Base-by-base conservation (phyloP, 2,888 invertebrate species). In the Bombyx huttoni region DNA sequence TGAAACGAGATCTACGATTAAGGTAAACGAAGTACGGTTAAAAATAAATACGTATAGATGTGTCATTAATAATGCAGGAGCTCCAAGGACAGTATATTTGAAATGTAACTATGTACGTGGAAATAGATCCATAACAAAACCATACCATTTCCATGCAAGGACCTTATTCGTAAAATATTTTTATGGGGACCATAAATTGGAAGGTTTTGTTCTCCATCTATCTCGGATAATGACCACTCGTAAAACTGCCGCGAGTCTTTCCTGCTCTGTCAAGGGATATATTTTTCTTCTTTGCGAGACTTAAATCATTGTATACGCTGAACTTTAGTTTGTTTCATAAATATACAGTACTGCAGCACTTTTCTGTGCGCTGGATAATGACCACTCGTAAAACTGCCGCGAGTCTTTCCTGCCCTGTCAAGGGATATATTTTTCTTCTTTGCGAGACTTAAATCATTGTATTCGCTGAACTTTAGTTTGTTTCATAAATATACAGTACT, bases 151-250 rank as follows among this genome's bases (percentile, higher is more conserved):
- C 35, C 33, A 48, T 13, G 34, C 13, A 51, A 13, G 49, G 46
- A 51, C 34, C 35, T 13, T 34, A 34, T 40, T 13, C 48, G 48
- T 50, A 35, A 46, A 54, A 49, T 33, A 51, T 53, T 54, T 56
- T 55, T 57, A 56, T 55, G 54, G 57, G 55, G 53, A 54, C 53
- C 58, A 59, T 63, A 60, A 61, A 60, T 60, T 54, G 58, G 52
- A 49, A 53, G 58, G 61, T 61, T 63, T 59, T 58, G 58, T 58
- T 55, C 57, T 53, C 50, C 53, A 54, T 57, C 61, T 60, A 56
- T 63, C 59, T 57, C 54, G 61, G 58, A 64, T 62, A 62, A 66
- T 62, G 63, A 63, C 62, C 59, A 58, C 58, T 64, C 65, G 64
- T 65, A 67, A 67, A 65, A 60, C 50, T 58, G 55, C 56, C 54